Base-by-base conservation (phyloP, 2,113 vertebrate species). In the Mormoops blainvillei region DNA sequence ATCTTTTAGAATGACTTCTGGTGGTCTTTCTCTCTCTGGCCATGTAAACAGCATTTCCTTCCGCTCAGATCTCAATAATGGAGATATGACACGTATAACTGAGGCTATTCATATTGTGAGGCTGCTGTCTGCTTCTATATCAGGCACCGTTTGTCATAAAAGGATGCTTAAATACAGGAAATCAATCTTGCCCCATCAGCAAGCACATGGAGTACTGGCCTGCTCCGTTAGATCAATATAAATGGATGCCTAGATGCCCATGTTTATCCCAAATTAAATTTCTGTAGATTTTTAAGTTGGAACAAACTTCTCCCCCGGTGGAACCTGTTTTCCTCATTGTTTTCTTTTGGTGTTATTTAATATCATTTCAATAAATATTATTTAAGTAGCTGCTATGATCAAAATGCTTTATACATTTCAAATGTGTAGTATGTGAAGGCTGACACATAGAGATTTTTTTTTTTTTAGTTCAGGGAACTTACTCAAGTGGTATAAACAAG, bases 51-150 rank as follows among this genome's bases (percentile, higher is more conserved):
- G 80, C 45, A 95, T 11, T 16, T 89, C 71, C 71, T 78, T 97
- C 63, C 61, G 81, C 76, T 98, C 93, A 43, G 89, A 73, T 96
- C 80, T 97, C 83, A 77, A 31, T 97, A 97, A 97, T 97, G 98
- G 96, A 98, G 89, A 97, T 92, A 94, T 93, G 97, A 94, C 97
- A 97, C 18, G 0, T 50, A 88, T 96, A 97, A 94, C 71, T 95
- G 97, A 97, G 65, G 84, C 96, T 90, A 94, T 98, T 98, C 91
- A 67, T 98, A 96, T 97, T 98, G 97, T 94, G 92, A 86, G 96
- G 91, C 97, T 98, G 95, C 97, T 96, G 89, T 98, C 98, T 96
- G 36, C 89, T 92, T 96, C 94, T 94, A 76, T 97, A 95, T 94
- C 74, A 94, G 93, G 91, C 94, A 89, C 89, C 41, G 36, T 97